Base-by-base conservation (phyloP, 1,140 invertebrate species). In the Nephotettix cincticeps region DNA sequence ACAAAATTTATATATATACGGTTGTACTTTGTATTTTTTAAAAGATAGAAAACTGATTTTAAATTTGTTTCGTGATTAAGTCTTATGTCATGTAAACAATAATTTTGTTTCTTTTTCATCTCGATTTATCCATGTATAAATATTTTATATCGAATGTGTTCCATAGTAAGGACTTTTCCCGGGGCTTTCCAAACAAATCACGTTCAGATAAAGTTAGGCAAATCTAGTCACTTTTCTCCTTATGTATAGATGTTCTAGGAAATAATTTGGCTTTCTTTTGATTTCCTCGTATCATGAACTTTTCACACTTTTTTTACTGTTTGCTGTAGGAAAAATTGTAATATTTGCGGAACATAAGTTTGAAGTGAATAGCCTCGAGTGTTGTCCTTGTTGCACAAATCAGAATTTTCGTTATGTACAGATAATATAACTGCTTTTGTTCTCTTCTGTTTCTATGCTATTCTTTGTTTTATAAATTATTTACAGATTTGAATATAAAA, bases 401-500 rank as follows among this genome's bases (percentile, higher is more conserved):
- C 3, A 4, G 6, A n/a, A 21, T 11, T 21, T 51, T 51, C n/a
- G 14, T 21, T 19, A n/a, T 51, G 47, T 51, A 19, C 14, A 19
- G 47, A 11, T 19, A 19, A 51, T 17, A 51, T 51, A n/a, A 40
- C 19, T 51, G 21, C 14, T 51, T 51, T 51, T 51, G n/a, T n/a
- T 51, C 19, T 51, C 47, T 51, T 51, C n/a, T 19, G 14, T 51
- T n/a, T 51, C 6, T 21, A 17, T 19, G 14, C 21, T 21, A 51
- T 19, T 9, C 14, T 51, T 51, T 51, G 4, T 51, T 51, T 51
- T 4, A 3, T 19, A 51, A 19, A n/a, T 51, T 51, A 51, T 51
- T 51, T 51, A 51, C 47, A 51, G 47, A 51, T 19, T 51, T 51
- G 47, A 51, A 19, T 51, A 51, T 51, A 51, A 4, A 51, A 51